These are phyloP conservation scores for Agrochola circellaris DNA, from an alignment of 2,888 invertebrate genomes.

Conservation along the genomic window DNA sequence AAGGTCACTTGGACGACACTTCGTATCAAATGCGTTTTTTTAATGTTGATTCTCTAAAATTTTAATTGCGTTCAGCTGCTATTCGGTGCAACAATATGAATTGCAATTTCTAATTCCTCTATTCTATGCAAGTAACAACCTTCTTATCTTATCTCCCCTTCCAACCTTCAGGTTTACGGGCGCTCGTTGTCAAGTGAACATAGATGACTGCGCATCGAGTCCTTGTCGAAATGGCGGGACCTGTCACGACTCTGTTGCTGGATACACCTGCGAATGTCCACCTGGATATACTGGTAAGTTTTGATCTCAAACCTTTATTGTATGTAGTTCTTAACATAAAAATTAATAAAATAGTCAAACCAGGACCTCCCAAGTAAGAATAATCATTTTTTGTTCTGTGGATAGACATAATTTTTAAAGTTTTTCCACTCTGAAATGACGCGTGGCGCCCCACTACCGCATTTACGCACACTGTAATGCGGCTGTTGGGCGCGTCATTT, in stretches of 20 bases:
- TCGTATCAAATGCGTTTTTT: neutral
- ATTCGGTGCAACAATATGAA: neutral
- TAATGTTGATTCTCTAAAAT: neutral
- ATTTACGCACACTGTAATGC: no score
- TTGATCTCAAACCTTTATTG: neutral
- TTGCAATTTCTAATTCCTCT: neutral
- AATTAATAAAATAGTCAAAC: neutral
- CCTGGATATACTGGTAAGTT: slow-evolving; percentile 94
- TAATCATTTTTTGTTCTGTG: neutral
- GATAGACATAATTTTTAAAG: neutral
- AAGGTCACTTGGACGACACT: neutral
- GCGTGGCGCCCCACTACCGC: no score
- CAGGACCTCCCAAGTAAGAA: neutral
- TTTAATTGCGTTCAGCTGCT: neutral
- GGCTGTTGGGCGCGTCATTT: no score
- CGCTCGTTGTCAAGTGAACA: slow-evolving; percentile 96
- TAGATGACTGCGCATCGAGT: slow-evolving; percentile 96
- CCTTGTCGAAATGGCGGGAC: slow-evolving; percentile 97
- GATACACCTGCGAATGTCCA: slow-evolving; percentile 97
- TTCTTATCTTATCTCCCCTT: neutral
- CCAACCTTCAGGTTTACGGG: slow-evolving; percentile 92
- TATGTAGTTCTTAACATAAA: neutral
- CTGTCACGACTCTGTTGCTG: slow-evolving; percentile 97
- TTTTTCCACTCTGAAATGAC: no score
- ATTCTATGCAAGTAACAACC: neutral